phyloP scores from a whole-genome alignment of 2,888 invertebrate genomes.

The Cosmia trapezina region DNA sequence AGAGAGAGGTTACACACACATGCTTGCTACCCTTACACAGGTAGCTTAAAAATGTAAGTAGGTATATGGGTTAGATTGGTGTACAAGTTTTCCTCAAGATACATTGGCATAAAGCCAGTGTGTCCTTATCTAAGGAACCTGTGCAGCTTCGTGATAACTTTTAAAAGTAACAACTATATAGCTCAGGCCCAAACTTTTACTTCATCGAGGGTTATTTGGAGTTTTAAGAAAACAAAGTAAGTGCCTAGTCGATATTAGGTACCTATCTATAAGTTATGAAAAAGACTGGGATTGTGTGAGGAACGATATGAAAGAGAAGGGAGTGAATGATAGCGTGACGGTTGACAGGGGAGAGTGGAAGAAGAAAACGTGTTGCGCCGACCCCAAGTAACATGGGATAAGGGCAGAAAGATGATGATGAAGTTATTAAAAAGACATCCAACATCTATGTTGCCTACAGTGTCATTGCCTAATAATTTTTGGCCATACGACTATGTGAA shows the following conservation, averaged over 20 bases:
- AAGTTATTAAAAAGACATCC: background rate
- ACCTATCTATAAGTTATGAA: background rate
- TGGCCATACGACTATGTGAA: too few relatives aligned
- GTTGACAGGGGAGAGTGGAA: too few relatives aligned
- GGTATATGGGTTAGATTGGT: slow-evolving; percentile 2
- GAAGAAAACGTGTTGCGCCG: too few relatives aligned
- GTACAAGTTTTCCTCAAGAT: slow-evolving; percentile 17
- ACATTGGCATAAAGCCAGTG: background rate
- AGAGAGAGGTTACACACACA: slow-evolving; percentile 24
- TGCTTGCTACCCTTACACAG: background rate
- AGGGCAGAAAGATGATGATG: too few relatives aligned
- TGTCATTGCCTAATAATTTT: background rate
- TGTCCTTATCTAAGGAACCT: background rate
- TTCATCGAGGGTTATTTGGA: background rate
- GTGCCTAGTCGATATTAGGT: background rate
- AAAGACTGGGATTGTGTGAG: too few relatives aligned
- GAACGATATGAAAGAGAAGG: too few relatives aligned
- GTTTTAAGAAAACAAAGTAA: background rate
- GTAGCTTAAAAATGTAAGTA: background rate
- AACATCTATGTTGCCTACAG: background rate
- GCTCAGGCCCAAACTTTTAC: background rate
- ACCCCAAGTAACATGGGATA: too few relatives aligned
- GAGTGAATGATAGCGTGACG: too few relatives aligned
- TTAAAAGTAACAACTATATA: background rate
- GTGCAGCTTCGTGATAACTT: slow-evolving; percentile 7